These are phyloP conservation scores for Hipposideros larvatus DNA, from an alignment of 2,797 vertebrate species.

Conservation along the genomic window DNA sequence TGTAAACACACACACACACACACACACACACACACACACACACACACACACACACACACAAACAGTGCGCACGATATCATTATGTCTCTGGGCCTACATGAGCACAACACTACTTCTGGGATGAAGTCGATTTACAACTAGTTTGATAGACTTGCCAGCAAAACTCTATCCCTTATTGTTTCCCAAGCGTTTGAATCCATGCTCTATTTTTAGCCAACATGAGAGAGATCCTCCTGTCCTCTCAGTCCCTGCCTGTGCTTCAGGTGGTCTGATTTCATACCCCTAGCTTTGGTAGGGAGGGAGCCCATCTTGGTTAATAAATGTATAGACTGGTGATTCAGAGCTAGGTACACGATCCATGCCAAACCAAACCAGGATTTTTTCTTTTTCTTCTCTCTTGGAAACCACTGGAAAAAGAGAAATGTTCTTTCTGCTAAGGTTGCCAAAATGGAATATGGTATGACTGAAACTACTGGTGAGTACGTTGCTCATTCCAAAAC, in stretches of 20 bases:
- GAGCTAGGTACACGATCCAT: neutral
- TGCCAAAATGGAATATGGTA: neutral
- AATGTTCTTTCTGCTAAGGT: neutral
- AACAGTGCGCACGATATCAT: neutral
- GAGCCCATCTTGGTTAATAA: neutral
- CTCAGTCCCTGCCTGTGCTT: neutral
- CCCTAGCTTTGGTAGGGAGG: neutral
- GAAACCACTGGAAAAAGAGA: neutral
- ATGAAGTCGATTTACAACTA: neutral
- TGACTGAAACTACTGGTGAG: neutral
- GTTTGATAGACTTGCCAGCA: neutral
- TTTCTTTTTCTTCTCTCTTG: neutral
- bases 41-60: neutral
- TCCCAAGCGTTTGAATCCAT: neutral
- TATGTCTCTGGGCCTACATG: neutral
- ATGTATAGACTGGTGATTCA: neutral
- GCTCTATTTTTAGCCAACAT: neutral
- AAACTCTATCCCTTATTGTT: neutral
- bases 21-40: neutral
- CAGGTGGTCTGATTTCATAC: neutral
- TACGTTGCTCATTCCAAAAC: neutral
- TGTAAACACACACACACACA: conserved; percentile 13
- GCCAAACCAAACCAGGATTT: neutral
- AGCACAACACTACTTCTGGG: neutral
- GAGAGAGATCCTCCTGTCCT: neutral